Base-by-base conservation (phyloP, 1,140 invertebrate species). In the Popillia japonica region DNA sequence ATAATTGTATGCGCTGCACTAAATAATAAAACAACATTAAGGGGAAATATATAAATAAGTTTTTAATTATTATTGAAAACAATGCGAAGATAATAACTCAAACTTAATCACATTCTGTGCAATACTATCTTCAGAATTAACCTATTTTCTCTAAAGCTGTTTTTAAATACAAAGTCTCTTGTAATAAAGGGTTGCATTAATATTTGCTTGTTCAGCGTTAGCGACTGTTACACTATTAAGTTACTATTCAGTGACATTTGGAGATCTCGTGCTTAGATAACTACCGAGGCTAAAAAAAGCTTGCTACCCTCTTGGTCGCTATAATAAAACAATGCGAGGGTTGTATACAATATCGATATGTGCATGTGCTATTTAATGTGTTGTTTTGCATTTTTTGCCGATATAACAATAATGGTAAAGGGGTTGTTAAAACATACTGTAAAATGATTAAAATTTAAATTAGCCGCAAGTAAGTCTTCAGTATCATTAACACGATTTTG, bases 281-380 rank as follows among this genome's bases (percentile, higher is more conserved):
- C 44, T 3, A 10, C 9, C 10, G 14, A 55, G 48, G 48, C 48
- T 55, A 55, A 55, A 55, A 55, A 55, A 55, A 55, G 48, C 48
- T 55, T 55, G 48, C 48, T 55, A 55, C 48, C 48, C 48, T 55
- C 48, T 17, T n/a, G 48, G 14, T 55, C 14, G 48, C 14, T 55
- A 55, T 55, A 55, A 55, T 55, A 55, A 17, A 55, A 55, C 48
- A 55, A 17, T n/a, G 14, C 48, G 3, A 55, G 48, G 48, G 48
- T 55, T 55, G 17, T 55, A 55, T 55, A 55, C 48, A 55, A n/a
- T 55, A 55, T 55, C 48, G 48, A 55, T 55, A 55, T 55, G 14
- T 55, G 48, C 48, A 55, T 55, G 48, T n/a, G 48, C 14, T 17
- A 55, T 55, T 55, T 55, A 55, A 17, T 55, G 17, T 17, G 4